phyloP scores from a whole-genome alignment of 2,888 invertebrate species.

The Polia nebulosa region DNA sequence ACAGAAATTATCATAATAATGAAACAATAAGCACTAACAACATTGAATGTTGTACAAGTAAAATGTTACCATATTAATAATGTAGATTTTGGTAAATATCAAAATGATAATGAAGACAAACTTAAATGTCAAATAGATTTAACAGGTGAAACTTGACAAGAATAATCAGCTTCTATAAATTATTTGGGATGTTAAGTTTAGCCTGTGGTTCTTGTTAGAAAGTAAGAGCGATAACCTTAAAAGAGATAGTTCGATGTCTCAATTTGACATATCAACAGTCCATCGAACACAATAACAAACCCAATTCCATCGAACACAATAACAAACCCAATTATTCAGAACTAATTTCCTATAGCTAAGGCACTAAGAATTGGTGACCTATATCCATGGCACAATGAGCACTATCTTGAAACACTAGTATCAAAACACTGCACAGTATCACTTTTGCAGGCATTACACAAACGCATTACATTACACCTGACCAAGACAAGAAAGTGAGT shows the following conservation, averaged over 20 bases:
- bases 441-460: slow-evolving; percentile 79
- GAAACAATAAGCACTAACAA: slow-evolving; percentile 34
- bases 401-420: slow-evolving; percentile 57
- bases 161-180: slow-evolving; percentile 7
- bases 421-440: slow-evolving; percentile 76
- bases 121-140: not conserved
- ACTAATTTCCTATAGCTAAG: slow-evolving; percentile 27
- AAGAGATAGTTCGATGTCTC: slow-evolving; percentile 34
- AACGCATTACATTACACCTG: slow-evolving; percentile 87
- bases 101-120: slow-evolving; percentile 11
- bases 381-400: slow-evolving; percentile 50
- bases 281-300: slow-evolving; percentile 54
- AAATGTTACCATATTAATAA: slow-evolving; percentile 23
- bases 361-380: slow-evolving; percentile 44
- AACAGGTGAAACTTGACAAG: not conserved
- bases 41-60: slow-evolving; percentile 12
- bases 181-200: slow-evolving; percentile 6
- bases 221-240: slow-evolving; percentile 47
- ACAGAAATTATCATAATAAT: slow-evolving; percentile 58
- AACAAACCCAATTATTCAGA: slow-evolving; percentile 48
- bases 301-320: slow-evolving; percentile 43
- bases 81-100: slow-evolving; percentile 13
- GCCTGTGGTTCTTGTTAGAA: slow-evolving; percentile 31
- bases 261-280: slow-evolving; percentile 36
- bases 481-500: slow-evolving; percentile 89